Evolutionary conservation across 2,888 invertebrate genomes (phyloP), one percentile per base, ranked within the genome.

Genomic region (Chromoteleia sp.): DNA sequence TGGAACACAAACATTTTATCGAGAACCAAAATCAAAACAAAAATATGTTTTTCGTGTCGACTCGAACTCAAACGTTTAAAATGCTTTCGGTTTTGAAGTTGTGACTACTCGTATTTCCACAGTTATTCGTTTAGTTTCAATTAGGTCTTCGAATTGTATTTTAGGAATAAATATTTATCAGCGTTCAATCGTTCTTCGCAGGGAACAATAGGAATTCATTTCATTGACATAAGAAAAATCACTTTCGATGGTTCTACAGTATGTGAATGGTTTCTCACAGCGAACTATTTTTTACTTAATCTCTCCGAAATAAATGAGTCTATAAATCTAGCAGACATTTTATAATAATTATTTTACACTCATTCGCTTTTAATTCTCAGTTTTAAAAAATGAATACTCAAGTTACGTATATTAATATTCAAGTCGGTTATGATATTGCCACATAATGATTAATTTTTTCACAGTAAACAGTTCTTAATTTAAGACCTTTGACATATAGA

Each of bases 161-260:
- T n/a, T n/a, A n/a, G n/a, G n/a, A n/a, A n/a, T n/a, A n/a, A n/a
- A n/a, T n/a, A n/a, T n/a, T n/a, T n/a, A n/a, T n/a, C n/a, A n/a
- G n/a, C n/a, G n/a, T n/a, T n/a, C n/a, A n/a, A n/a, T n/a, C n/a
- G n/a, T n/a, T 25, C 25, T 25, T 25, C 2, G 25, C 25, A 25
- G 25, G 25, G 6, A 25, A 6, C 25, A 2, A 25, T 30, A 52
- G 14, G 14, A 12, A 30, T 1, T 1, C 14, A 29, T 29, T 30
- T 29, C 6, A 36, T 33, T 36, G 36, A 19, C 56, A n/a, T 17
- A 2, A 36, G 56, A 36, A 56, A 56, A 56, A 56, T 56, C 4
- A 8, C 3, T 56, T 56, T 19, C 36, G 6, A 17, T 56, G 19
- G 14, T 33, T 56, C 17, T 30, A 19, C 45, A 45, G 19, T 7